Evolutionary conservation across 2,113 vertebrate species (phyloP).

Genomic region (Rhadina sibilatrix): DNA sequence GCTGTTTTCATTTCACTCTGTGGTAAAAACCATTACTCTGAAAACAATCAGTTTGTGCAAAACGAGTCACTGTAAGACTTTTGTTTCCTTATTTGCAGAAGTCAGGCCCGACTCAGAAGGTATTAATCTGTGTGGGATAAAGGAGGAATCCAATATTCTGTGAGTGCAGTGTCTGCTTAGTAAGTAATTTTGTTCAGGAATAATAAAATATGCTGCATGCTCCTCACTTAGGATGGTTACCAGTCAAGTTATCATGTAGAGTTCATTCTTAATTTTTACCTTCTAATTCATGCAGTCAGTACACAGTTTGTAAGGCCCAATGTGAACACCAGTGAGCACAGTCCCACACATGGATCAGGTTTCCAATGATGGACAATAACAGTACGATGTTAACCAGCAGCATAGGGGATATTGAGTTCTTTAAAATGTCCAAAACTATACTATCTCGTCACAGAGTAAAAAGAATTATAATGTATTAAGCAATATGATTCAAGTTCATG

Average conservation of each 20-base stretch:
- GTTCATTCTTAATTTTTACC: neutral
- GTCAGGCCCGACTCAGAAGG: slow-evolving; percentile 4
- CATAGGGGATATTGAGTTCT: neutral
- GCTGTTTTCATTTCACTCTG: neutral
- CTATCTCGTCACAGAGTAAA: neutral
- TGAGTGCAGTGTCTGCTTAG: neutral
- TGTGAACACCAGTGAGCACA: neutral
- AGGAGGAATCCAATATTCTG: neutral
- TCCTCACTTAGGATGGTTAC: neutral
- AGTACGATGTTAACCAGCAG: neutral
- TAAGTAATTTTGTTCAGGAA: neutral
- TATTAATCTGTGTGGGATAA: neutral
- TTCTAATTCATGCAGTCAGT: neutral
- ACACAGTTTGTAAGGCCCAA: neutral
- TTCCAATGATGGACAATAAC: neutral
- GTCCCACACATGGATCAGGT: neutral
- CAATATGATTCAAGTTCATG: neutral
- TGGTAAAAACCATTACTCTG: neutral
- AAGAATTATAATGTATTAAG: neutral
- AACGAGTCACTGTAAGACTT: neutral
- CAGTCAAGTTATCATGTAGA: neutral
- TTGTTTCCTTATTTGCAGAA: slow-evolving; percentile 4
- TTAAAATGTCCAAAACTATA: neutral
- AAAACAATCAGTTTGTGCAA: slow-evolving; percentile 20
- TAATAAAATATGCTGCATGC: neutral